Base-by-base conservation (phyloP, 2,888 invertebrate species). In the Coenonympha glycerion region DNA sequence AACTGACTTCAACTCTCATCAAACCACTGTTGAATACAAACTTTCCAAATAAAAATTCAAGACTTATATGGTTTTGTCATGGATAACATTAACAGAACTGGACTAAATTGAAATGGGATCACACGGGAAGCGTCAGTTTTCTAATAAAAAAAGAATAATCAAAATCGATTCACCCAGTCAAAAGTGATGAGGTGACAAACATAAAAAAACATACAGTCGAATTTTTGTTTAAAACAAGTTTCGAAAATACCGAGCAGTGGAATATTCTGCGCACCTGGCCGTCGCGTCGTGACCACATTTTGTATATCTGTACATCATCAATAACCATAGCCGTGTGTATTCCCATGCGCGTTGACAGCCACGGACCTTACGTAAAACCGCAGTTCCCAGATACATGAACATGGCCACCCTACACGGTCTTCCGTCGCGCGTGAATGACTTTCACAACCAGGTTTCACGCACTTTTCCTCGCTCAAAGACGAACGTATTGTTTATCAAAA, bases 401-500 rank as follows among this genome's bases (percentile, higher is more conserved):
- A 60, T 73, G 69, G 77, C 53, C 67, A 71, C 69, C 69, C 70
- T 70, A 72, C 69, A 64, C 64, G 54, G 56, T 62, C 60, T 60
- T 69, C 64, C 69, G 69, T 58, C 58, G 67, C 69, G 68, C 71
- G 54, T 59, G 67, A 66, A 57, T 68, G 60, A 65, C 80, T 81
- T 81, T 81, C 81, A 69, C 74, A 69, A 68, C 68, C 65, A 64
- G 68, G 73, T 71, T 73, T 76, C 74, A 73, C 63, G 62, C 63
- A 62, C 63, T 66, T 74, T 77, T 73, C 73, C 70, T 70, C 67
- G 65, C 47, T 60, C 49, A 48, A 52, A 60, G 60, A 62, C 61
- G 66, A 64, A 65, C 52, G 49, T 53, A 57, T 53, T 58, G 52
- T 57, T 44, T 34, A 31, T 30, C 11, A 6, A 13, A 41, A 41